These are phyloP conservation scores for Zygogramma bicolorata DNA, from an alignment of 2,888 invertebrate species.

Conservation along the genomic window DNA sequence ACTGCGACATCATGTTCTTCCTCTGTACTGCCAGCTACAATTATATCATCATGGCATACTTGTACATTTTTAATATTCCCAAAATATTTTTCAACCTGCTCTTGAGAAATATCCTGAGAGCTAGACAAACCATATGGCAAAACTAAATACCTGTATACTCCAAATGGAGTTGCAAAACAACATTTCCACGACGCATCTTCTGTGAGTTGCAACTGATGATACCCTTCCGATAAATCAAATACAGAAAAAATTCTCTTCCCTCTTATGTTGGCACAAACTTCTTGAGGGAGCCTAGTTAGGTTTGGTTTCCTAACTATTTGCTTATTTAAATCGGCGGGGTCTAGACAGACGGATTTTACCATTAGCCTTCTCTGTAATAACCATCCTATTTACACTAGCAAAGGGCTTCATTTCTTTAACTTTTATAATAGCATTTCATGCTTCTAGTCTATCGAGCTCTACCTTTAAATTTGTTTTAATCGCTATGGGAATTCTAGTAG, in stretches of 20 bases:
- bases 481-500: too few relatives aligned
- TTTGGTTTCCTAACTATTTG: too few relatives aligned
- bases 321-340: constrained; percentile 31
- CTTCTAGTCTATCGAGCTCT: too few relatives aligned
- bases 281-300: constrained; percentile 35
- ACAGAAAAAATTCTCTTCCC: too few relatives aligned
- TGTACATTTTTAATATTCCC: too few relatives aligned
- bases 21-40: too few relatives aligned
- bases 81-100: too few relatives aligned
- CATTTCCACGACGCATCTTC: constrained; percentile 42
- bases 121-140: constrained; percentile 43
- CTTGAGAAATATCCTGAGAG: constrained; percentile 44
- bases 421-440: too few relatives aligned
- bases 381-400: constrained; percentile 31
- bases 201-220: constrained; percentile 37
- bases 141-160: too few relatives aligned
- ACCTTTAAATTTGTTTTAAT: too few relatives aligned
- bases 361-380: constrained; percentile 32
- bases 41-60: too few relatives aligned
- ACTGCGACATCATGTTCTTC: constrained; percentile 42
- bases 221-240: constrained; percentile 38
- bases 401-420: too few relatives aligned
- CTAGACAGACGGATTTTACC: constrained; percentile 32
- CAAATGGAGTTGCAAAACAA: constrained; percentile 42
- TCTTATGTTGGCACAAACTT: constrained; percentile 24